Conservation (phyloP, 2,113 vertebrate species). For the Cochlearius cochlearius region DNA sequence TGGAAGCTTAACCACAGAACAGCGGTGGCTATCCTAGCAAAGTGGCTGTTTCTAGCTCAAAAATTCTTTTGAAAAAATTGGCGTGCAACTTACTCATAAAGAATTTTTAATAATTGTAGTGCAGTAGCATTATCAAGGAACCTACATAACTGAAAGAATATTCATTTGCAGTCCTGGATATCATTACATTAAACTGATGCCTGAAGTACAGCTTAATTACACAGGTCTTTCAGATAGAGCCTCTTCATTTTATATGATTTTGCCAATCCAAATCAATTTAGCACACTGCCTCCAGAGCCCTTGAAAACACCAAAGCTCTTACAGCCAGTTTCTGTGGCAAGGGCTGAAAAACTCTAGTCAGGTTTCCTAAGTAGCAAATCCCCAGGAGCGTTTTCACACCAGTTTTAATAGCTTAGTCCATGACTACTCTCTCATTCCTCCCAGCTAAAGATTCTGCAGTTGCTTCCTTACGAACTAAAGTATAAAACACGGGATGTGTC, state of each 20-base stretch:
- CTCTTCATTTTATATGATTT: neutral
- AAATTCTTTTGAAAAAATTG: neutral
- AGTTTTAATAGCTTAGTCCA: neutral
- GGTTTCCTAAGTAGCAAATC: neutral
- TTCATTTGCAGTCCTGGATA: neutral
- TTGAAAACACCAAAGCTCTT: neutral
- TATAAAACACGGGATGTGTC: neutral
- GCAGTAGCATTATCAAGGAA: neutral
- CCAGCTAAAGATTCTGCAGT: neutral
- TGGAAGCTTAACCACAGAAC: neutral
- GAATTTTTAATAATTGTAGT: neutral
- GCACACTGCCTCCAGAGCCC: neutral
- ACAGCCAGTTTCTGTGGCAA: neutral
- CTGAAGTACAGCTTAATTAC: neutral
- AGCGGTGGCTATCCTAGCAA: neutral
- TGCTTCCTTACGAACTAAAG: neutral
- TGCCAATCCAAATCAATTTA: neutral
- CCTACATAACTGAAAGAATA: neutral
- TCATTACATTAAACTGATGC: neutral
- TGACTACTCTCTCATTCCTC: neutral
- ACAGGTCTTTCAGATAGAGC: neutral
- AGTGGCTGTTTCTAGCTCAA: neutral
- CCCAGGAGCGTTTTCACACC: neutral
- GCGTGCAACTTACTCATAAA: neutral
- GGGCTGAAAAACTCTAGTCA: neutral